Evolutionary conservation across 1,140 invertebrate species (phyloP).

Genomic region (Homalodisca vitripennis): DNA sequence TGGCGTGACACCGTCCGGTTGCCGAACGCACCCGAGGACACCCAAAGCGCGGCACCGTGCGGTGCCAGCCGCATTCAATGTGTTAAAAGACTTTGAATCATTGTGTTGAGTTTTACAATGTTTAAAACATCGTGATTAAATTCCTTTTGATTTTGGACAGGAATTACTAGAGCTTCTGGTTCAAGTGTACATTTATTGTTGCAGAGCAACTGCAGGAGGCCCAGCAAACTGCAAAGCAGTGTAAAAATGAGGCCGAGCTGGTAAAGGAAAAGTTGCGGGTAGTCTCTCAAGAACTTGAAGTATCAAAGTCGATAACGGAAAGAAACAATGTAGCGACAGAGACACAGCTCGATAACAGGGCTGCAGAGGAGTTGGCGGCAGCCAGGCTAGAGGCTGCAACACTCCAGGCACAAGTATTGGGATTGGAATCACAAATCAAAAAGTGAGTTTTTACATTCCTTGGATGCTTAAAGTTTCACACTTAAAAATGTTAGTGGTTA

Average conservation of each 20-base stretch:
- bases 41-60: too few relatives aligned
- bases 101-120: not conserved
- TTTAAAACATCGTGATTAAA: not conserved
- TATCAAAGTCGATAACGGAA: not conserved
- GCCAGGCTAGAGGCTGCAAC: conserved; percentile 23
- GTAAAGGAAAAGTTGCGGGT: conserved; percentile 36
- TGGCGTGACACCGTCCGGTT: too few relatives aligned
- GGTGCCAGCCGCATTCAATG: too few relatives aligned
- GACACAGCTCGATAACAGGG: conserved; percentile 30
- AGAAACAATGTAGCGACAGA: too few relatives aligned
- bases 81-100: too few relatives aligned
- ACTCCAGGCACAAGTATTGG: conserved; percentile 16
- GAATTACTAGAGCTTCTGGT: too few relatives aligned
- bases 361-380: conserved; percentile 23
- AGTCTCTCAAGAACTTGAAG: conserved; percentile 33
- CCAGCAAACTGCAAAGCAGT: conserved; percentile 38
- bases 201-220: conserved; percentile 39
- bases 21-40: too few relatives aligned
- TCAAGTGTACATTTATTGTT: conserved; percentile 29
- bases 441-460: conserved; percentile 23
- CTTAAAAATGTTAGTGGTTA: not conserved
- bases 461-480: not conserved
- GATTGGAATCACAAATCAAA: conserved; percentile 27
- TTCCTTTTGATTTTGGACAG: conserved; percentile 13
- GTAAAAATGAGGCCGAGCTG: conserved; percentile 38